Conservation (phyloP, 2,113 vertebrate genomes). For the Catharus fuscescens region DNA sequence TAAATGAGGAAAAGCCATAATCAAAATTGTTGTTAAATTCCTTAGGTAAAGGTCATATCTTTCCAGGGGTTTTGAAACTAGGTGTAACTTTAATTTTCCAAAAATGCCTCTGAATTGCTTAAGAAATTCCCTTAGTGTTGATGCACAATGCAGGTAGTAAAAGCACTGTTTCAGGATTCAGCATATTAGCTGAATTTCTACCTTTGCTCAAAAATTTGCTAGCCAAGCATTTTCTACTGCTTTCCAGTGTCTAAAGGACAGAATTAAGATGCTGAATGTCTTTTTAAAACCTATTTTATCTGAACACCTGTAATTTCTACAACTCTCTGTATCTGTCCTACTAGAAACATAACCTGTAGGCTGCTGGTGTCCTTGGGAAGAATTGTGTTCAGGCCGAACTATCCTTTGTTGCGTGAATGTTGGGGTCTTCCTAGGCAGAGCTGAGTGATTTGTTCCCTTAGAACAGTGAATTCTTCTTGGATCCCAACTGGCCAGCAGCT, state of each 20-base stretch:
- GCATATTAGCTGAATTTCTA: not conserved
- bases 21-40: not conserved
- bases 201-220: not conserved
- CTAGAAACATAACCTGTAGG: not conserved
- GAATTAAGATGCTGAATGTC: not conserved
- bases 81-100: not conserved
- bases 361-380: not conserved
- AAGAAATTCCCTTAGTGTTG: not conserved
- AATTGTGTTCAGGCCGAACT: not conserved
- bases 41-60: not conserved
- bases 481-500: not conserved
- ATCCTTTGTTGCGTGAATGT: not conserved
- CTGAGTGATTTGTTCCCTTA: not conserved
- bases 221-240: not conserved
- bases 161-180: not conserved
- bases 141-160: not conserved
- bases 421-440: not conserved
- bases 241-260: not conserved
- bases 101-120: not conserved
- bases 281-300: not conserved
- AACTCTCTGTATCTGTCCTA: not conserved
- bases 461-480: not conserved
- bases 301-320: not conserved
- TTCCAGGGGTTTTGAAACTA: not conserved
- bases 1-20: not conserved